These are phyloP conservation scores for Diuraphis noxia DNA, from an alignment of 1,140 invertebrate genomes.

Conservation along the genomic window DNA sequence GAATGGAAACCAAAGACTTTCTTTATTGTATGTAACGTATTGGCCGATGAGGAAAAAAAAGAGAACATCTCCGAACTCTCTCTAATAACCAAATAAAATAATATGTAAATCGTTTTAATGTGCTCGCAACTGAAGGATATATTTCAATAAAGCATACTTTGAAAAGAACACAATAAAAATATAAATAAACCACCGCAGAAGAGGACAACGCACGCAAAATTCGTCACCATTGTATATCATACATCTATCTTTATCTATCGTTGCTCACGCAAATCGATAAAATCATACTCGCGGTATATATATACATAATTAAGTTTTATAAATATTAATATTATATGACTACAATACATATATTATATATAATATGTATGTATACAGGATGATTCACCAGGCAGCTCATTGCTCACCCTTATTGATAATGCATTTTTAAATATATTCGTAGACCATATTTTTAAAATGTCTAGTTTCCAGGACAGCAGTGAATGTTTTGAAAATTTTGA, in stretches of 20 bases:
- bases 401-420: too few species aligned
- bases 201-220: constrained; percentile 15
- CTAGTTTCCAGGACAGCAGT: too few species aligned
- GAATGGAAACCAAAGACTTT: constrained; percentile 35
- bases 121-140: neutral
- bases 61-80: constrained; percentile 30
- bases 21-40: constrained; percentile 20
- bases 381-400: too few species aligned
- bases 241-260: neutral
- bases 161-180: constrained; percentile 6
- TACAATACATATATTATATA: neutral
- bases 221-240: neutral
- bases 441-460: too few species aligned
- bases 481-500: too few species aligned
- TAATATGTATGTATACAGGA: too few species aligned
- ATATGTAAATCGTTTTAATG: constrained; percentile 21
- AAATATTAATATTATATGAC: neutral
- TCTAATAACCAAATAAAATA: constrained; percentile 1
- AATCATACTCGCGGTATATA: neutral
- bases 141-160: neutral
- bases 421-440: too few species aligned
- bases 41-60: neutral
- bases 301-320: neutral
- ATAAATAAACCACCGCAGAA: constrained; percentile 10
- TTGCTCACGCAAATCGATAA: neutral